Base-by-base conservation (phyloP, 2,888 invertebrate species). In the Camptogramma bilineatum region DNA sequence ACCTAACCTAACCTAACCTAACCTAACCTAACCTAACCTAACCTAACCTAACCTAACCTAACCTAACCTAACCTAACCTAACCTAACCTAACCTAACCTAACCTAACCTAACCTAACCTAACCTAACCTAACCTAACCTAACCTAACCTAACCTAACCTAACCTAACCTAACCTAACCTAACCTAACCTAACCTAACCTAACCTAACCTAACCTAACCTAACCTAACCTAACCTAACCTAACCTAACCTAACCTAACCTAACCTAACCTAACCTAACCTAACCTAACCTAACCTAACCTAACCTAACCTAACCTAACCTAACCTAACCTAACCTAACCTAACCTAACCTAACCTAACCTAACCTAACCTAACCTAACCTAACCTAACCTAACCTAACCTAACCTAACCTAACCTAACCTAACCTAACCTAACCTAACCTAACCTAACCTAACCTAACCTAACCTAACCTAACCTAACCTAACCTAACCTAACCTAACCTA, bases 1-100 rank as follows among this genome's bases (percentile, higher is more conserved):
- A 55, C 46, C 44, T 46, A 46, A 55, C 46, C 44, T 55, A 55
- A 55, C 46, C 54, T 55, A 55, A 55, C 54, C 54, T 55, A 55
- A 55, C 54, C 54, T 55, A 55, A 55, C 54, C 54, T 55, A 55
- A 55, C 54, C 54, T 52, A 52, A 52, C 52, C 52, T 52, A 52
- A 52, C 52, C 48, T 48, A 48, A 48, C 48, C 48, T 48, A 48
- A 48, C 52, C 52, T 52, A 52, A 52, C 52, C 52, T 55, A 55
- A 55, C 54, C 54, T 55, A 55, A 55, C 54, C 54, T 55, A 55
- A 55, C 54, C 54, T 55, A 55, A 55, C 54, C 54, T 58, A 55
- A 55, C 54, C 54, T 55, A 55, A 55, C 54, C 54, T 55, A 55
- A 55, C 54, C 54, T 55, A 55, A 55, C 54, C 54, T 55, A 55